phyloP scores from a whole-genome alignment of 2,888 invertebrate species.

The Leptinotarsa juncta region DNA sequence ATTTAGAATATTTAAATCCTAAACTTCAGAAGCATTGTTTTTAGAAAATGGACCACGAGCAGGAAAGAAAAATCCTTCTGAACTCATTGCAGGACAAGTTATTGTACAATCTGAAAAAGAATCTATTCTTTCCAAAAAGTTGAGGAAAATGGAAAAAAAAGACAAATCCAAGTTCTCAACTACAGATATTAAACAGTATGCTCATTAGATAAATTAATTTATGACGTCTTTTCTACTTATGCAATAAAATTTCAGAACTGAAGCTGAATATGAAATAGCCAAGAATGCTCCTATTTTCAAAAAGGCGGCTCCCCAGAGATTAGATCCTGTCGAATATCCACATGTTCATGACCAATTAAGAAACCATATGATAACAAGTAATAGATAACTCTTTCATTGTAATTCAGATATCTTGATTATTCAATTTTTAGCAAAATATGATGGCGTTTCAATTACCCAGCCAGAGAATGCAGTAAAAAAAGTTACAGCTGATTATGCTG shows the following conservation, averaged over 20 bases:
- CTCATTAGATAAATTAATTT: slow-evolving; percentile 11
- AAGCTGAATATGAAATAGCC: slow-evolving; percentile 55
- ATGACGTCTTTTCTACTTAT: neutral
- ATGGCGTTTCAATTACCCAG: slow-evolving; percentile 55
- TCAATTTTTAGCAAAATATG: slow-evolving; percentile 54
- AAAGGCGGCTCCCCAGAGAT: slow-evolving; percentile 62
- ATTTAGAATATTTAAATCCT: neutral
- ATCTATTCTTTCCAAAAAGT: slow-evolving; percentile 79
- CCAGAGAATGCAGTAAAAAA: slow-evolving; percentile 83
- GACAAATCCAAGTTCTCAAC: slow-evolving; percentile 61
- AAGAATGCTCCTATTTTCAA: slow-evolving; percentile 56
- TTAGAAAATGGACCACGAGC: slow-evolving; percentile 31
- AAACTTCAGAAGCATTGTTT: slow-evolving; percentile 9
- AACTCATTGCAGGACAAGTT: slow-evolving; percentile 80
- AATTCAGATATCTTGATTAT: slow-evolving; percentile 5
- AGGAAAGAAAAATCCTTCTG: slow-evolving; percentile 41
- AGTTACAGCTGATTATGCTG: slow-evolving; percentile 82
- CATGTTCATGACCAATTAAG: slow-evolving; percentile 88
- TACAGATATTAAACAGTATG: slow-evolving; percentile 50
- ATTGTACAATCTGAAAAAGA: slow-evolving; percentile 87
- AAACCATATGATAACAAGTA: slow-evolving; percentile 62
- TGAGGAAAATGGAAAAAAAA: slow-evolving; percentile 88
- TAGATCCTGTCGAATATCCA: slow-evolving; percentile 75
- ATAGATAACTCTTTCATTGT: slow-evolving; percentile 27
- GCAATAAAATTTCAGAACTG: slow-evolving; percentile 43